These are phyloP conservation scores for Chelon auratus DNA, from an alignment of 2,797 vertebrate species.

Conservation along the genomic window DNA sequence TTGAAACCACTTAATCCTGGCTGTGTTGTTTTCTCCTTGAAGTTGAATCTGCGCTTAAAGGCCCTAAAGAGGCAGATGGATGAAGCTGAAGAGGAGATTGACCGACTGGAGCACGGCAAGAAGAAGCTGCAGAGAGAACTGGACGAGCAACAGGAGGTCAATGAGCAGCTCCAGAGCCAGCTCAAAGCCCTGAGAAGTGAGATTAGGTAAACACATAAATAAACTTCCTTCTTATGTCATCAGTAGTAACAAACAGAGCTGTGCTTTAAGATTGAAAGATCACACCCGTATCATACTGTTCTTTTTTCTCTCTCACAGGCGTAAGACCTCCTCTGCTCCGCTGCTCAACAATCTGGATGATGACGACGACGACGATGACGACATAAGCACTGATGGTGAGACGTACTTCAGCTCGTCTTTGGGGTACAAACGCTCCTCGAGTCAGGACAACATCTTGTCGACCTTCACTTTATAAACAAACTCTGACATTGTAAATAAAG, in stretches of 20 bases:
- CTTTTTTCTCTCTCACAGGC: constrained; percentile 74
- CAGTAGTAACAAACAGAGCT: neutral
- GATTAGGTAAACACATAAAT: constrained; percentile 84
- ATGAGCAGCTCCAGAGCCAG: constrained; percentile 94
- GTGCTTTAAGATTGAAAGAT: neutral
- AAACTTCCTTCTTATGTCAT: neutral
- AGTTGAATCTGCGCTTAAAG: constrained; percentile 96
- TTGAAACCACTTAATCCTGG: neutral
- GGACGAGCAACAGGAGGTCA: constrained; percentile 93
- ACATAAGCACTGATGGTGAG: constrained; percentile 92
- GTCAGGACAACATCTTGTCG: constrained; percentile 80
- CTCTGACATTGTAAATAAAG: neutral
- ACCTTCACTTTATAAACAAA: constrained; percentile 69
- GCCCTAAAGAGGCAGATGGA: constrained; percentile 97
- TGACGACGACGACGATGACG: constrained; percentile 86
- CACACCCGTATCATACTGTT: neutral
- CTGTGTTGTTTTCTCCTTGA: neutral
- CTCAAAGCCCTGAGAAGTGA: constrained; percentile 89
- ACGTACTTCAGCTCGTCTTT: constrained; percentile 90
- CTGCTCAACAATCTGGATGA: constrained; percentile 88
- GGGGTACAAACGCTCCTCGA: constrained; percentile 86
- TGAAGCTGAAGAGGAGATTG: constrained; percentile 96
- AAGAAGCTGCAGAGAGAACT: constrained; percentile 98
- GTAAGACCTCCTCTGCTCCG: constrained; percentile 89
- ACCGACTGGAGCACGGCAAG: constrained; percentile 92